phyloP scores from a whole-genome alignment of 2,797 vertebrate species.

The Notolepis coatsorum region DNA sequence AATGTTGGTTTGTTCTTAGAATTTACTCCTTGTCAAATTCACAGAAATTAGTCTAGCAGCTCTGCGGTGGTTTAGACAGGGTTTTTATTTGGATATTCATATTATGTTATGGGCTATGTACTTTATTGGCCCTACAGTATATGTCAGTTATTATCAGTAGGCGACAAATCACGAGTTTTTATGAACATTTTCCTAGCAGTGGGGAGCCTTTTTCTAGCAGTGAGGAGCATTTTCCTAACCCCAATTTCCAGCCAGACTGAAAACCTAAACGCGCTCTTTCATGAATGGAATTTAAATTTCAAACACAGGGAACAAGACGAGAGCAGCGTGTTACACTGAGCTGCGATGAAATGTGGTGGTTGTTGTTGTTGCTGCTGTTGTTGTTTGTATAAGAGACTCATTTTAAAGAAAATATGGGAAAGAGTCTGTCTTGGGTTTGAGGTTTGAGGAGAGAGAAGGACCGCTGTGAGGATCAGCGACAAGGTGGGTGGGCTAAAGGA shows the following conservation, averaged over 20 bases:
- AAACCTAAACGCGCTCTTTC: slow-evolving; percentile 14
- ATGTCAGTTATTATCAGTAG: too few species aligned
- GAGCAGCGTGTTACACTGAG: slow-evolving; percentile 35
- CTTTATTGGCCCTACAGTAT: too few species aligned
- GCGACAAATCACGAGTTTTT: too few species aligned
- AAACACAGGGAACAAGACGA: slow-evolving; percentile 17
- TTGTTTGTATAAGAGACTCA: slow-evolving; percentile 11
- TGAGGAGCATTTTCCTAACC: too few species aligned
- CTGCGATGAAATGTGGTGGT: slow-evolving; percentile 45
- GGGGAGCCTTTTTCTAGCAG: too few species aligned
- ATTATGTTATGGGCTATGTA: too few species aligned
- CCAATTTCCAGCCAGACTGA: slow-evolving; percentile 14
- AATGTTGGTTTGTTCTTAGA: too few species aligned
- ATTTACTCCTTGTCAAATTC: too few species aligned
- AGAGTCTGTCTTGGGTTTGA: slow-evolving; percentile 53
- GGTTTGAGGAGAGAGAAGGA: slow-evolving; percentile 35
- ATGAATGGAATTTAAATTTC: neutral
- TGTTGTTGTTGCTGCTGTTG: slow-evolving; percentile 19
- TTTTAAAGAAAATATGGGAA: slow-evolving; percentile 37
- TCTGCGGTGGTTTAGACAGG: too few species aligned
- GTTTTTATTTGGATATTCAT: too few species aligned
- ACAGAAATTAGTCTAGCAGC: too few species aligned
- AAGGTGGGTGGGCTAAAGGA: slow-evolving; percentile 33
- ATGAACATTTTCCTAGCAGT: too few species aligned
- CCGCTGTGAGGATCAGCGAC: slow-evolving; percentile 39